Base-by-base conservation (phyloP, 2,888 invertebrate species). In the Drosophila histrio region DNA sequence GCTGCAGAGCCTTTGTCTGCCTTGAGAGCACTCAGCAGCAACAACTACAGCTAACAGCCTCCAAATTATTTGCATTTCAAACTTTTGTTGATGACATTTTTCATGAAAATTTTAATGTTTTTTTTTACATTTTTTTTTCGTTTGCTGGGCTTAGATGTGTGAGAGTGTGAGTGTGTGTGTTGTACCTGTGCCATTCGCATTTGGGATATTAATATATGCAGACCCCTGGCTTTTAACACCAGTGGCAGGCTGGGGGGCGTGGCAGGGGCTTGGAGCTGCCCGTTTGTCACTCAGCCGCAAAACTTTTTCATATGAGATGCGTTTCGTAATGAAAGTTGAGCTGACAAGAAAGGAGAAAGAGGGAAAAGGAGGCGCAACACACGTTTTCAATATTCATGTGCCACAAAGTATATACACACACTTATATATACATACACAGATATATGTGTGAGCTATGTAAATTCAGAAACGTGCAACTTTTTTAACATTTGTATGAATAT, bases 41-140 rank as follows among this genome's bases (percentile, higher is more conserved):
- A 49, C 69, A 61, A 44, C 60, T 58, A 30, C 72, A 71, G 17
- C 66, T 53, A 60, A 46, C 56, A 53, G 64, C 66, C 47, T 71
- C 70, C 74, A 64, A 65, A 78, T 78, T 83, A 88, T 85, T 88
- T 85, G 85, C 88, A 85, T 85, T 85, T 85, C 77, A 54, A 85
- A 85, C 85, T 85, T 85, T 85, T 85, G 88, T 88, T 88, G 85
- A 88, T 85, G 85, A 85, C 88, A 85, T 88, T 88, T 88, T 85
- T 86, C 87, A 88, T 85, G 87, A 85, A 88, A 83, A 88, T 85
- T 85, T 83, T 86, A 86, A 88, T 83, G 79, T 70, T 71, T 61
- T 77, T 61, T 77, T 84, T 61, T 43, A 36, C 13, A 38, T 46
- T 43, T 43, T 62, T 19, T 30, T 26, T 24, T 3, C 46, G 41